A percentile compares a stretch with the other conserved stretches of the same genome.
phyloP scores from a whole-genome alignment of 2,113 vertebrate species.

The Martes martes region DNA sequence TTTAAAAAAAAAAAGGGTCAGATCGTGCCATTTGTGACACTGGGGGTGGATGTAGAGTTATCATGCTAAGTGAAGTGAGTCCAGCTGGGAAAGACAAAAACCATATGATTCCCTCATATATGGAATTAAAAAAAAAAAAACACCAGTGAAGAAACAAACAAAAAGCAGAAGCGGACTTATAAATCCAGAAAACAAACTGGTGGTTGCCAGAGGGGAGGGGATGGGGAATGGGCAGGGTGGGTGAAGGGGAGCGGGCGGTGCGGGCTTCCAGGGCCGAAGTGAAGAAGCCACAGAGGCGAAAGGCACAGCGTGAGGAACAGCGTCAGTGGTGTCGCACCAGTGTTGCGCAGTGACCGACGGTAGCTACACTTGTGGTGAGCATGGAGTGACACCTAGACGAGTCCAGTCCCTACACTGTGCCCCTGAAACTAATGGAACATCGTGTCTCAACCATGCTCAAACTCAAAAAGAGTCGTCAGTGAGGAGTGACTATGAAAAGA shows the following conservation, averaged over 20 bases:
- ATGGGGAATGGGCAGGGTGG: too few relatives aligned
- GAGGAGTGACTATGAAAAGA: neutral
- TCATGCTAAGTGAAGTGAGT: neutral
- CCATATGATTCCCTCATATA: neutral
- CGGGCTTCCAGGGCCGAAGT: neutral
- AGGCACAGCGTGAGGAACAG: neutral
- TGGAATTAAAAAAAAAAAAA: neutral
- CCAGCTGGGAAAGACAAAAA: neutral
- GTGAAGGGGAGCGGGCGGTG: neutral
- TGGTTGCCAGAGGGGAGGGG: neutral
- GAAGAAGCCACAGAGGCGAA: neutral
- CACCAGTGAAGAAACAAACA: neutral
- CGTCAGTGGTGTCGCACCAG: neutral
- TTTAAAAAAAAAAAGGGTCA: neutral
- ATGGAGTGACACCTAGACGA: neutral
- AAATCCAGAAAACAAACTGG: neutral
- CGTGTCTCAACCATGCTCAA: neutral
- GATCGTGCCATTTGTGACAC: neutral
- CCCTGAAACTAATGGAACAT: neutral
- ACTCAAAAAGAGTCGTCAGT: neutral
- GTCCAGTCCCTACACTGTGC: neutral
- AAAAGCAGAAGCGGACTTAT: neutral
- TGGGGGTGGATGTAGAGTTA: neutral
- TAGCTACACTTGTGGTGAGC: neutral
- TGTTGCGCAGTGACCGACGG: neutral